Conservation (phyloP, 1,140 invertebrate species). For the Penaeus indicus region DNA sequence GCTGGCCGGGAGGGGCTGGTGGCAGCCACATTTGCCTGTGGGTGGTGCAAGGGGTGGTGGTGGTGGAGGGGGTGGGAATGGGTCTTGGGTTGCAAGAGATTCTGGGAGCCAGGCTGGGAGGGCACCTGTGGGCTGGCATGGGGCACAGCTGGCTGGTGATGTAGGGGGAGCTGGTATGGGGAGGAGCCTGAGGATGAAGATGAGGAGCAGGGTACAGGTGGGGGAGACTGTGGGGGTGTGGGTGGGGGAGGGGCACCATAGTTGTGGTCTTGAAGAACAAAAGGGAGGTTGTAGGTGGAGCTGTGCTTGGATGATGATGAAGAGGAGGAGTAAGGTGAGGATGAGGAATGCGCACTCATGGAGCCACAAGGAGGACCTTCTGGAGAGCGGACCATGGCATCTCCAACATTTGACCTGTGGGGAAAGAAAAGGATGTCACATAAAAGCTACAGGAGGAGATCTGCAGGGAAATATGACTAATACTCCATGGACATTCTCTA, state of each 20-base stretch:
- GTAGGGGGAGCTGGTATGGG: neutral
- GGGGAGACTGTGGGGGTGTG: slow-evolving; percentile 73
- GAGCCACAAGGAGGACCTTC: slow-evolving; percentile 66
- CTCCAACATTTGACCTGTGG: slow-evolving; percentile 55
- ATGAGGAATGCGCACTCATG: slow-evolving; percentile 72
- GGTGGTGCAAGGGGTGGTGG: slow-evolving; percentile 66
- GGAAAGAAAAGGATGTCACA: neutral
- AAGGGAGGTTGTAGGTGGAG: slow-evolving; percentile 71
- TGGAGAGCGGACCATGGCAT: slow-evolving; percentile 63
- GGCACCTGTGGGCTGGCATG: slow-evolving; percentile 4
- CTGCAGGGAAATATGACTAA: too few species aligned
- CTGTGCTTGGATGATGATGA: slow-evolving; percentile 70
- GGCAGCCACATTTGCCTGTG: slow-evolving; percentile 31
- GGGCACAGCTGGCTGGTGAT: neutral
- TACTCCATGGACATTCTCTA: too few species aligned
- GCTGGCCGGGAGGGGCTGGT: too few species aligned
- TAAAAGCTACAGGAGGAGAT: too few species aligned
- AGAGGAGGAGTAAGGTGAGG: slow-evolving; percentile 71
- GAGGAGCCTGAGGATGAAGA: slow-evolving; percentile 13
- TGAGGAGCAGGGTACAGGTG: slow-evolving; percentile 35
- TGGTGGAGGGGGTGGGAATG: slow-evolving; percentile 41
- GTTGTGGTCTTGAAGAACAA: slow-evolving; percentile 85
- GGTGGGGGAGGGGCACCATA: slow-evolving; percentile 81
- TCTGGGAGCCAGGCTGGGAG: neutral
- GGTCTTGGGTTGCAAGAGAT: neutral